A percentile compares a stretch with the other conserved stretches of the same genome.
Evolutionary conservation across 1,140 invertebrate species (phyloP).

Genomic region (Brachionus koreanus): DNA sequence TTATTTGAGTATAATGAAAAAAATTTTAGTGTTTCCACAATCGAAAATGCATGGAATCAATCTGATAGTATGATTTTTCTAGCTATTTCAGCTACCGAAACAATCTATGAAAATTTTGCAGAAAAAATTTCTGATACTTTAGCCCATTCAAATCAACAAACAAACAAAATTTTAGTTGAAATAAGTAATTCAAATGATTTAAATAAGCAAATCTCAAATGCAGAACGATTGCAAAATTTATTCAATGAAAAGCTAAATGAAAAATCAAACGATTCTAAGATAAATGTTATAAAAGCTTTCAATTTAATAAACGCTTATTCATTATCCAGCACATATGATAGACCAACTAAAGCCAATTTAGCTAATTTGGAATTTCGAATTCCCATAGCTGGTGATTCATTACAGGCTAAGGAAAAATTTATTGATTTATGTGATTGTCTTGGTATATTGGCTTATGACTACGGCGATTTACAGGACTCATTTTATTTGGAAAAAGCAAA

Average conservation of each 20-base stretch:
- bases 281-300: conserved; percentile 52
- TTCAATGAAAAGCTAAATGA: background rate
- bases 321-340: conserved; percentile 48
- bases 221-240: conserved; percentile 49
- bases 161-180: conserved; percentile 51
- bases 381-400: conserved; percentile 50
- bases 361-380: conserved; percentile 45
- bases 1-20: background rate
- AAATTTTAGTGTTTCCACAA: background rate
- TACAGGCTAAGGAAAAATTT: conserved; percentile 47
- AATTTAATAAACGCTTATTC: conserved; percentile 53
- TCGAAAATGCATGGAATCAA: background rate
- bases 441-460: conserved; percentile 50
- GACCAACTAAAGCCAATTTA: conserved; percentile 43
- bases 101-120: conserved; percentile 48
- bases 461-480: conserved; percentile 49
- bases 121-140: conserved; percentile 49
- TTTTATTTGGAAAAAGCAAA: conserved; percentile 50
- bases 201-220: conserved; percentile 48
- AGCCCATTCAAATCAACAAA: conserved; percentile 34
- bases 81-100: conserved; percentile 48
- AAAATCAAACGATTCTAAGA: conserved; percentile 46
- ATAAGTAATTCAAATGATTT: conserved; percentile 50
- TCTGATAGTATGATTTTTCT: conserved; percentile 39
- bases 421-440: conserved; percentile 49